Conservation (phyloP, 2,888 invertebrate genomes). For the Thecophora atra region DNA sequence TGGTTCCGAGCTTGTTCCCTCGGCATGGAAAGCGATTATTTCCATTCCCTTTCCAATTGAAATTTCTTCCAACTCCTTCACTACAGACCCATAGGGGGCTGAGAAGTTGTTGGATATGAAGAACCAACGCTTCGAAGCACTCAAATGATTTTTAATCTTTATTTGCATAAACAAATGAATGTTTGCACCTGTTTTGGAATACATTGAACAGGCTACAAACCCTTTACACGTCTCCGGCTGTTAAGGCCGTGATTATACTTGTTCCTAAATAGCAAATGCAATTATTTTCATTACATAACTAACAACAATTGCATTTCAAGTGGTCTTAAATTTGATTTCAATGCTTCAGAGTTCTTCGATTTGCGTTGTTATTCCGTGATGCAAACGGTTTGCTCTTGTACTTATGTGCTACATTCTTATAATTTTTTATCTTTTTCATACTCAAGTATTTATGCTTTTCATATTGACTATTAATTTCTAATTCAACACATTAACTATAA, state of each 20-base stretch:
- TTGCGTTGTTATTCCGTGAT: slow-evolving; percentile 6
- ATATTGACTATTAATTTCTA: slow-evolving; percentile 39
- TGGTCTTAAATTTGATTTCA: slow-evolving; percentile 2
- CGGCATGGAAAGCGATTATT: too few relatives aligned
- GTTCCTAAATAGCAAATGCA: slow-evolving; percentile 9
- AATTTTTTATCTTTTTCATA: background rate
- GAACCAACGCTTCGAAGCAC: too few relatives aligned
- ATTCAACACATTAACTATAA: slow-evolving; percentile 24
- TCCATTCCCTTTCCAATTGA: too few relatives aligned
- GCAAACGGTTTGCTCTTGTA: slow-evolving; percentile 29
- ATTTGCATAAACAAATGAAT: too few relatives aligned
- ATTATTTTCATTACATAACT: slow-evolving; percentile 5
- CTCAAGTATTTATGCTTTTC: slow-evolving; percentile 11
- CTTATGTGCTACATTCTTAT: slow-evolving; percentile 7
- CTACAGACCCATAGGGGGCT: too few relatives aligned
- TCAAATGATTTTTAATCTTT: too few relatives aligned
- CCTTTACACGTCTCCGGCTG: too few relatives aligned
- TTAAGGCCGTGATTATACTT: slow-evolving; percentile 3
- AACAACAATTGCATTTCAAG: slow-evolving; percentile 34
- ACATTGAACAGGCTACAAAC: background rate
- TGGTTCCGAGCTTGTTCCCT: too few relatives aligned
- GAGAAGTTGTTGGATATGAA: too few relatives aligned
- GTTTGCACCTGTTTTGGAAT: background rate
- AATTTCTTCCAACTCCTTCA: too few relatives aligned
- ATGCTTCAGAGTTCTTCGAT: background rate